Evolutionary conservation across 2,888 invertebrate genomes (phyloP).

Genomic region (Scaptomyza reducta): DNA sequence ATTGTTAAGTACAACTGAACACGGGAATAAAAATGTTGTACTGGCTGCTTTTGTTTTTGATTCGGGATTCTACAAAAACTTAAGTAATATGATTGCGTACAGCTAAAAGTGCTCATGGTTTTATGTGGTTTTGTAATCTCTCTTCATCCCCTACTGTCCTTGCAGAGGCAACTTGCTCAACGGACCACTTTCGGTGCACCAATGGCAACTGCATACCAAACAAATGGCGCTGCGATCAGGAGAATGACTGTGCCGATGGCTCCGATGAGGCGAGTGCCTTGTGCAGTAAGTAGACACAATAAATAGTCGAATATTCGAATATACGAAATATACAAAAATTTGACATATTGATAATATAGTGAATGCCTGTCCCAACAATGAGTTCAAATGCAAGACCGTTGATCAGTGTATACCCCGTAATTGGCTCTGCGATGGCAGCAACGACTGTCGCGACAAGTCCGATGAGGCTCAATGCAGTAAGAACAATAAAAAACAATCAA

Average conservation of each 20-base stretch:
- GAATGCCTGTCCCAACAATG: conserved; percentile 85
- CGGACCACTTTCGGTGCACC: conserved; percentile 90
- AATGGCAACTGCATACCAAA: conserved; percentile 90
- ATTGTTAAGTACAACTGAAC: conserved; percentile 14
- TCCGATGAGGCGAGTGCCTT: conserved; percentile 91
- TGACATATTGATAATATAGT: conserved; percentile 58
- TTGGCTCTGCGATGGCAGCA: conserved; percentile 89
- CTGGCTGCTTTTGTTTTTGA: conserved; percentile 58
- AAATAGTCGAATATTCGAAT: background rate
- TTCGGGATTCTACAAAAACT: conserved; percentile 37
- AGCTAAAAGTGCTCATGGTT: conserved; percentile 29
- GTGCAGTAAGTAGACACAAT: conserved; percentile 89
- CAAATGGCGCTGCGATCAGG: conserved; percentile 93
- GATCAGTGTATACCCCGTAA: conserved; percentile 88
- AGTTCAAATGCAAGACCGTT: conserved; percentile 88
- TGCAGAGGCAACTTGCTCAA: conserved; percentile 89
- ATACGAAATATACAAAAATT: conserved; percentile 4
- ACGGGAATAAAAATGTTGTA: background rate
- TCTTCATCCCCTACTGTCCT: conserved; percentile 52
- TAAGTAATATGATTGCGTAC: background rate
- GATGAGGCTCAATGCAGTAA: conserved; percentile 90
- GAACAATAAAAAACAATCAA: conserved; percentile 39
- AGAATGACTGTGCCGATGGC: conserved; percentile 90
- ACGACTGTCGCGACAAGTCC: conserved; percentile 88
- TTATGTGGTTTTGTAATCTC: conserved; percentile 28